These are phyloP conservation scores for Apodemus agrarius DNA, from an alignment of 2,797 vertebrate species.

Conservation along the genomic window DNA sequence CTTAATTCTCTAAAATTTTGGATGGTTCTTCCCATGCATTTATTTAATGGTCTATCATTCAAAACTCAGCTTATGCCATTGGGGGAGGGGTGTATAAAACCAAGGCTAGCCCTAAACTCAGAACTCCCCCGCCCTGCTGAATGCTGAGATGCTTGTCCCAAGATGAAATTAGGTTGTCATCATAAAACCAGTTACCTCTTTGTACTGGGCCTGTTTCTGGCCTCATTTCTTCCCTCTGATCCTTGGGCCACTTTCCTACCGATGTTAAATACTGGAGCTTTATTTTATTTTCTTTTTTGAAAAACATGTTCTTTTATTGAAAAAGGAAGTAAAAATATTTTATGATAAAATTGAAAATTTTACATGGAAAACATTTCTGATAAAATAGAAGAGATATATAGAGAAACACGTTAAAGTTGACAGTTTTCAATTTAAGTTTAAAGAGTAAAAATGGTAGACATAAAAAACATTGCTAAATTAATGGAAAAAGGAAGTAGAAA, in stretches of 20 bases:
- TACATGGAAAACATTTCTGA: too few species aligned
- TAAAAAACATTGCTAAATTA: too few species aligned
- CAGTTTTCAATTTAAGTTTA: too few species aligned
- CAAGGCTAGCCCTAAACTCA: neutral
- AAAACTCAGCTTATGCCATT: neutral
- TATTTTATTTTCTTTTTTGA: neutral
- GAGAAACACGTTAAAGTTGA: too few species aligned
- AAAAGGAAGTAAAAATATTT: too few species aligned
- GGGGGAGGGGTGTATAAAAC: neutral
- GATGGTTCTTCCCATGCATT: neutral
- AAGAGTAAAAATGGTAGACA: too few species aligned
- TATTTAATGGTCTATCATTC: neutral
- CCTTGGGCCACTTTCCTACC: neutral
- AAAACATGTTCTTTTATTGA: too few species aligned
- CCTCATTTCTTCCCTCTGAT: neutral
- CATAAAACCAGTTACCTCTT: neutral
- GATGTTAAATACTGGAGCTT: neutral
- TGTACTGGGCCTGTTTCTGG: neutral
- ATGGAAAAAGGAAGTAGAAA: too few species aligned
- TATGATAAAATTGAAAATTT: too few species aligned
- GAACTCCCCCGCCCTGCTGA: neutral
- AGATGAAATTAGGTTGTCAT: neutral
- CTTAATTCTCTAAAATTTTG: conserved; percentile 3
- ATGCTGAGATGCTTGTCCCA: neutral
- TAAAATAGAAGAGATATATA: too few species aligned